Conservation (phyloP, 2,888 invertebrate species). For the Hemicrepidius hirtus region DNA sequence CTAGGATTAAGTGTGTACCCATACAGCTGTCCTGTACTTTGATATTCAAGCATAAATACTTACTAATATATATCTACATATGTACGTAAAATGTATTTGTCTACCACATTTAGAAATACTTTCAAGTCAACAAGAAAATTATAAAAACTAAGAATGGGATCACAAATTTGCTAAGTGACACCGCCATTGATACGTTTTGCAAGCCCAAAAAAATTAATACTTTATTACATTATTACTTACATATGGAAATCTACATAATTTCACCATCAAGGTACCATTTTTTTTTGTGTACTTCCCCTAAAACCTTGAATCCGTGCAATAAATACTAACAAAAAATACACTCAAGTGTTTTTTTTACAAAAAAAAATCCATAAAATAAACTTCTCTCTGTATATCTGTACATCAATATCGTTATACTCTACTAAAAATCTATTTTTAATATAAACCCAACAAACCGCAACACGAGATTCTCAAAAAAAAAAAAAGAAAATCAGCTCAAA, state of each 20-base stretch:
- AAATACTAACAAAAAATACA: constrained; percentile 5
- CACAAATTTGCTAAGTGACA: constrained; percentile 5
- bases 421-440: constrained; percentile 34
- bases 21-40: constrained; percentile 40
- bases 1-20: constrained; percentile 34
- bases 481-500: constrained; percentile 13
- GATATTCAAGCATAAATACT: constrained; percentile 37
- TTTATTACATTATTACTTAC: background rate
- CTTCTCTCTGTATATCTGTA: constrained; percentile 28
- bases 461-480: constrained; percentile 5
- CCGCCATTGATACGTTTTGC: background rate
- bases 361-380: constrained; percentile 1
- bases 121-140: constrained; percentile 3
- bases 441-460: constrained; percentile 12
- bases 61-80: constrained; percentile 37
- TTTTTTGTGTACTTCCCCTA: too few species aligned
- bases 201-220: constrained; percentile 5
- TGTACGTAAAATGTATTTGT: constrained; percentile 43
- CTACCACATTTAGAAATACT: constrained; percentile 46
- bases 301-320: background rate
- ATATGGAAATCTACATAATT: background rate
- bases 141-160: background rate
- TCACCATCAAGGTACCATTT: background rate
- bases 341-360: background rate
- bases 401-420: constrained; percentile 30